Evolutionary conservation across 2,888 invertebrate species (phyloP).

Genomic region (Microdon myrmicae): DNA sequence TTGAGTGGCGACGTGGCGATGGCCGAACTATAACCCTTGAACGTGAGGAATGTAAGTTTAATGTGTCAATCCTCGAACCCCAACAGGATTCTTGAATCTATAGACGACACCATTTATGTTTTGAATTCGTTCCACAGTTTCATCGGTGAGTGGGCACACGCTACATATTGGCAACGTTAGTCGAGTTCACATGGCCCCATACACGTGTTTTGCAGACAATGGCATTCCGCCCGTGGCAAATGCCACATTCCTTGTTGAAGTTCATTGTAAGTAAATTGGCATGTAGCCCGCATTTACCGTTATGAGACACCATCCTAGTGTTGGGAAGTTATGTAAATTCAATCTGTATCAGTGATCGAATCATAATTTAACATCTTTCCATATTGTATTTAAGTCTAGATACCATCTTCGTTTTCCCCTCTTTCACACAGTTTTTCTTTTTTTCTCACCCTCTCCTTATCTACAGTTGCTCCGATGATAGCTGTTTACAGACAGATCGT

Average conservation of each 20-base stretch:
- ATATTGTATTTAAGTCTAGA: conserved; percentile 4
- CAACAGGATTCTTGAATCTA: conserved; percentile 19
- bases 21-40: conserved; percentile 73
- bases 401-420: not conserved
- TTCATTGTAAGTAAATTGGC: conserved; percentile 80
- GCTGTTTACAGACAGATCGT: conserved; percentile 80
- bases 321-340: too few relatives aligned
- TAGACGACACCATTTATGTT: conserved; percentile 26
- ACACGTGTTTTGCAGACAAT: conserved; percentile 81
- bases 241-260: conserved; percentile 84
- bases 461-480: conserved; percentile 86
- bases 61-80: conserved; percentile 20
- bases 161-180: conserved; percentile 81
- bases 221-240: conserved; percentile 85
- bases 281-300: not conserved
- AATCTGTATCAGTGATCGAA: conserved; percentile 30
- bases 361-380: conserved; percentile 26
- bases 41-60: conserved; percentile 72
- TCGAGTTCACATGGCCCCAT: conserved; percentile 79
- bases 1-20: conserved; percentile 81
- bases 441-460: conserved; percentile 26
- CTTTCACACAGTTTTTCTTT: too few relatives aligned
- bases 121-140: conserved; percentile 68
- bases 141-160: conserved; percentile 79
- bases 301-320: too few relatives aligned